Base-by-base conservation (phyloP, 2,888 invertebrate species). In the Pandemis corylana region DNA sequence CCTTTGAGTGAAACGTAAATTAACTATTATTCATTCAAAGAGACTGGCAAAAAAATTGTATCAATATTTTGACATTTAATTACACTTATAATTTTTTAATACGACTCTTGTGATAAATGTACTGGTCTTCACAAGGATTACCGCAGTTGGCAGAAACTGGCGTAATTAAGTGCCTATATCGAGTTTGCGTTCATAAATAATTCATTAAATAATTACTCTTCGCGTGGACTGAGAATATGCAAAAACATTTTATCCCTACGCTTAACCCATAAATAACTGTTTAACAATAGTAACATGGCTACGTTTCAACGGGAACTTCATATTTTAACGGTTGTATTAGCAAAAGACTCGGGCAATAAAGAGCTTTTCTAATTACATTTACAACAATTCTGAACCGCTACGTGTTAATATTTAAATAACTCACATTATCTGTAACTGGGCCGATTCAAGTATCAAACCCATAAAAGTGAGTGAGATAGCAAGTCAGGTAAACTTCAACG, bases 141-240 rank as follows among this genome's bases (percentile, higher is more conserved):
- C 69, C 69, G 74, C 68, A 28, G 68, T 72, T 63, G 72, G 72
- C 74, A 71, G 75, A 71, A 71, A 70, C 70, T 67, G 20, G 71
- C 56, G 62, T 75, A 71, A 75, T 71, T 75, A 53, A 67, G 15
- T 65, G 49, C 41, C 41, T 41, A 67, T 71, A 67, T 44, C 53
- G 66, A 69, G 68, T 64, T 69, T 64, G 69, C 66, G 62, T 61
- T 70, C 63, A 75, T 71, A 71, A 61, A 71, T 75, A 71, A 75
- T 75, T 67, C 75, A 71, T 71, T 67, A 71, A 75, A 71, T 71
- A 71, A 75, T 75, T 71, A 71, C 67, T 71, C 70, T 51, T 63
- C 70, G 71, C 49, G 56, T 67, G 71, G 62, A 71, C 66, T 51
- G 63, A 53, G 65, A 36, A 44, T 71, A 67, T 67, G 69, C 75